A percentile compares a stretch with the other conserved stretches of the same genome.
Evolutionary conservation across 2,113 vertebrate species (phyloP).

Genomic region (Eidolon helvum): DNA sequence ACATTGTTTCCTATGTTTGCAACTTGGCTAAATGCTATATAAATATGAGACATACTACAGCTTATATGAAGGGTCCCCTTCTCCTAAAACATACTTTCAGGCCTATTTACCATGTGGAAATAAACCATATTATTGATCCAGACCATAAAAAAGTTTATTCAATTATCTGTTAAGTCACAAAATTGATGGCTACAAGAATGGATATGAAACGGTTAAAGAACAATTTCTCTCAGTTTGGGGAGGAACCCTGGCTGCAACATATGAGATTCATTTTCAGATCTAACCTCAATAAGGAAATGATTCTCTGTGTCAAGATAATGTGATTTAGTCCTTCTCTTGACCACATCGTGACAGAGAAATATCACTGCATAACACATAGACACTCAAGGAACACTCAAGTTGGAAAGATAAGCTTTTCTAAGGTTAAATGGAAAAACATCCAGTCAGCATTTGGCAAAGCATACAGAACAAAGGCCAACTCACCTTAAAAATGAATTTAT

Average conservation of each 20-base stretch:
- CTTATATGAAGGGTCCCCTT: not conserved
- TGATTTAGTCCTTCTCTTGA: constrained; percentile 22
- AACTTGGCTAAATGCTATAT: not conserved
- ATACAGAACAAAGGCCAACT: not conserved
- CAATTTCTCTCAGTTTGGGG: not conserved
- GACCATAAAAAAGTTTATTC: not conserved
- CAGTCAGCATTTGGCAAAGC: constrained; percentile 30
- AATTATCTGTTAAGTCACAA: not conserved
- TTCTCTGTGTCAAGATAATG: constrained; percentile 50
- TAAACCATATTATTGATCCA: not conserved
- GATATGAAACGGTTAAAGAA: not conserved
- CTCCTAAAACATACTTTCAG: not conserved
- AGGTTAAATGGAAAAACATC: constrained; percentile 27
- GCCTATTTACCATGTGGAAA: not conserved
- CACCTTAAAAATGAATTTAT: not conserved
- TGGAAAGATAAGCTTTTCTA: constrained; percentile 20
- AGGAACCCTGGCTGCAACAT: not conserved
- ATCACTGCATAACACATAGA: not conserved
- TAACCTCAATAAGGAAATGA: constrained; percentile 14
- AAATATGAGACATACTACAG: not conserved
- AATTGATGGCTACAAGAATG: not conserved
- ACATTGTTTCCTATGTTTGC: not conserved
- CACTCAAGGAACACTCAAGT: not conserved
- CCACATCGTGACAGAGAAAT: constrained; percentile 32
- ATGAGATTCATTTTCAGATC: constrained; percentile 39